phyloP scores from a whole-genome alignment of 1,140 invertebrate species.

The Drosophila pectinifera region DNA sequence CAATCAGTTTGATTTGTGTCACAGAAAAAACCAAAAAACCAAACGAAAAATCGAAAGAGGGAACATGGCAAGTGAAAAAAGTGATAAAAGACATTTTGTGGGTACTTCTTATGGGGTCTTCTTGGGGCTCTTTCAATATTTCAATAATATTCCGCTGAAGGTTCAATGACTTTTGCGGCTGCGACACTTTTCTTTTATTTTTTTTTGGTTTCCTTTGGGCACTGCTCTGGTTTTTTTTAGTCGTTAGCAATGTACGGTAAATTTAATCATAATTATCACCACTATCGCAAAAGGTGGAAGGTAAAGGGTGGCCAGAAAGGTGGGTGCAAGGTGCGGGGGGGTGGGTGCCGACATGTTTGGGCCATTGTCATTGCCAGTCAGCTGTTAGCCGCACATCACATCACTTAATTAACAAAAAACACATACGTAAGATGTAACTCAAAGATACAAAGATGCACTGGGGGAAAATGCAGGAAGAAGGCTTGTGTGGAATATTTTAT shows the following conservation, averaged over 20 bases:
- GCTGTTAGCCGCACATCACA: constrained; percentile 57
- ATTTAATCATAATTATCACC: constrained; percentile 79
- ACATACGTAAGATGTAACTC: constrained; percentile 26
- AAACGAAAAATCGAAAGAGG: constrained; percentile 23
- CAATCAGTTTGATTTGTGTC: constrained; percentile 64
- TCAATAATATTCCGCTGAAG: constrained; percentile 60
- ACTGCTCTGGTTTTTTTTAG: not conserved
- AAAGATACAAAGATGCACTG: constrained; percentile 25
- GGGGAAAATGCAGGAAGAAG: too few species aligned
- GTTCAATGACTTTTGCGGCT: constrained; percentile 67
- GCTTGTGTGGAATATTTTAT: too few species aligned
- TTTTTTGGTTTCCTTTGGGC: not conserved
- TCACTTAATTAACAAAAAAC: constrained; percentile 50
- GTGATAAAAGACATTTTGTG: constrained; percentile 40
- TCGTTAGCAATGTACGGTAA: constrained; percentile 54
- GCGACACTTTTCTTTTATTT: constrained; percentile 53
- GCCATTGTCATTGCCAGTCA: constrained; percentile 56
- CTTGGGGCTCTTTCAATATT: constrained; percentile 53
- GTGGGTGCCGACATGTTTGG: constrained; percentile 19
- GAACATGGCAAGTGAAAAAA: constrained; percentile 26
- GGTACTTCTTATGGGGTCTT: constrained; percentile 5
- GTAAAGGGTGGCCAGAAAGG: not conserved
- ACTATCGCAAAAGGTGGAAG: constrained; percentile 31
- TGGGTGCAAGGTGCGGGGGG: not conserved
- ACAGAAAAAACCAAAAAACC: constrained; percentile 37